A percentile compares a stretch with the other conserved stretches of the same genome.
phyloP scores from a whole-genome alignment of 2,797 vertebrate species.

The Pseudotriccus pelzelni region DNA sequence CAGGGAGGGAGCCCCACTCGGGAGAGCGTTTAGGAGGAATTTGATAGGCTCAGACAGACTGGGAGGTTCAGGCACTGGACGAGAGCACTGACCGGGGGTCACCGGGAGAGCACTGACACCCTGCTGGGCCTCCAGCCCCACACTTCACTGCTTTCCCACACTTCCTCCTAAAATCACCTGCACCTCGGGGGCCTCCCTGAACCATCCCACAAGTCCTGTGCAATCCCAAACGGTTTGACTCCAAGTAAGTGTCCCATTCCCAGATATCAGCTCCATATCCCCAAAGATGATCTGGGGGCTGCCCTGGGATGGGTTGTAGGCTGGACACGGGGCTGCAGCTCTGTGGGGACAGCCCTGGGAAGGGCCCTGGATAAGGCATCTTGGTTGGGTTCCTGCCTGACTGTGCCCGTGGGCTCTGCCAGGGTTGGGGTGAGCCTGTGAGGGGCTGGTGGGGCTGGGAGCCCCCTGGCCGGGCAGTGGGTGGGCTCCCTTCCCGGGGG shows the following conservation, averaged over 20 bases:
- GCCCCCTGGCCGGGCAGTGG: neutral
- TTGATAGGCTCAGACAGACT: accelerated
- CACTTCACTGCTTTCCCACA: neutral
- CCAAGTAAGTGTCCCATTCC: accelerated
- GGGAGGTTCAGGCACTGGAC: accelerated
- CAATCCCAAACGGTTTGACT: neutral
- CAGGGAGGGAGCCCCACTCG: neutral
- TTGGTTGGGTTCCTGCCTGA: neutral
- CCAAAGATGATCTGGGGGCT: accelerated
- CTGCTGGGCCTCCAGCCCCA: neutral
- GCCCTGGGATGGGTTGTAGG: neutral
- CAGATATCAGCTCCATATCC: neutral
- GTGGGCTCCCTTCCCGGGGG: too few relatives aligned
- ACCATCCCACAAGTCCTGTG: neutral
- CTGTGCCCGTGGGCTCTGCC: accelerated
- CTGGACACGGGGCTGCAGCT: neutral
- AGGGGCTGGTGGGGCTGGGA: neutral
- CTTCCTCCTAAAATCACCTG: neutral
- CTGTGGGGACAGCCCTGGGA: neutral
- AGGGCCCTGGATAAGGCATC: neutral
- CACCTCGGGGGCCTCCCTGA: neutral
- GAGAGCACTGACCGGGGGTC: accelerated
- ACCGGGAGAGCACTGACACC: too few relatives aligned
- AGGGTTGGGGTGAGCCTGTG: too few relatives aligned
- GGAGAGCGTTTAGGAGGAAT: neutral